Evolutionary conservation across 2,113 vertebrate species (phyloP).

Genomic region (Hipposideros armiger): DNA sequence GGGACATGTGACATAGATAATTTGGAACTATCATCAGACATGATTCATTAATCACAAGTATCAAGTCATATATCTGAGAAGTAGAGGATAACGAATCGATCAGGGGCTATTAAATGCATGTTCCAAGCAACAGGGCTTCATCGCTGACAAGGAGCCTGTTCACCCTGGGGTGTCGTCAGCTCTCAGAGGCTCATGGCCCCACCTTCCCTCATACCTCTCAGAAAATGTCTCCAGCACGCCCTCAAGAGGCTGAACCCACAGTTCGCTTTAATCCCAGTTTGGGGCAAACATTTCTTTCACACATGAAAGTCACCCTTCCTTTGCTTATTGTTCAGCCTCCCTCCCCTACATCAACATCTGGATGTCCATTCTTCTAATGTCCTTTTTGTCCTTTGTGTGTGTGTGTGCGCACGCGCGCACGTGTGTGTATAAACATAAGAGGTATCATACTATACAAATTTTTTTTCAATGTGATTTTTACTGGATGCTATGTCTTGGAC

Average conservation of each 20-base stretch:
- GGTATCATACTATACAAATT: background rate
- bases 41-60: constrained; percentile 60
- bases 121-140: background rate
- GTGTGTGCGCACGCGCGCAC: background rate
- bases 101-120: background rate
- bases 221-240: background rate
- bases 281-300: background rate
- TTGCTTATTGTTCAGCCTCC: background rate
- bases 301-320: background rate
- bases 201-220: background rate
- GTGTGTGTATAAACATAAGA: background rate
- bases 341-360: background rate
- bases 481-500: background rate
- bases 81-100: constrained; percentile 14
- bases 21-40: constrained; percentile 38
- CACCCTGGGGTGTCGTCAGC: background rate
- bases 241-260: background rate
- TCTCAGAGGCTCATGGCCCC: background rate
- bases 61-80: constrained; percentile 15
- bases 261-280: background rate
- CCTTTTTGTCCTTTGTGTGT: background rate
- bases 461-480: background rate
- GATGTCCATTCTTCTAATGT: background rate
- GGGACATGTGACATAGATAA: background rate
- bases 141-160: background rate